These are phyloP conservation scores for Hippocampus kuda DNA, from an alignment of 2,797 vertebrate species.

Conservation along the genomic window DNA sequence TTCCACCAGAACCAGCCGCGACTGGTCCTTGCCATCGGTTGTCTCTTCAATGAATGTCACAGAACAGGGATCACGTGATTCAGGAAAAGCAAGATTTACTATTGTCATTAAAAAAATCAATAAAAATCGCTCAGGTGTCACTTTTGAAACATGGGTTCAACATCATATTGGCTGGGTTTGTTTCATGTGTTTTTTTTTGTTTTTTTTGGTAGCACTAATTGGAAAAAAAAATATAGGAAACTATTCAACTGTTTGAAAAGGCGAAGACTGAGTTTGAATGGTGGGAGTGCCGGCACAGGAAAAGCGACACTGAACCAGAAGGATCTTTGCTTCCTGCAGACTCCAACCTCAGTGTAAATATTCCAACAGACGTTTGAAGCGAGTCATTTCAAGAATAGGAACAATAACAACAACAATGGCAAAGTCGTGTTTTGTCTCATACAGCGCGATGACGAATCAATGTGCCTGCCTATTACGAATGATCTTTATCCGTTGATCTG, in stretches of 20 bases:
- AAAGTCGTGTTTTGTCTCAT: background rate
- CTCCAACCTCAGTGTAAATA: background rate
- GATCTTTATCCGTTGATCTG: background rate
- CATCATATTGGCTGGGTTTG: too few relatives aligned
- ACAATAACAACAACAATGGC: background rate
- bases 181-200: too few relatives aligned
- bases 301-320: constrained; percentile 10
- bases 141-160: too few relatives aligned
- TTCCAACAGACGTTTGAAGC: background rate
- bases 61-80: too few relatives aligned
- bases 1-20: background rate
- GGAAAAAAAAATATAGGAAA: too few relatives aligned
- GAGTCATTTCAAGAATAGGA: background rate
- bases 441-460: background rate
- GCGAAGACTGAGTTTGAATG: background rate
- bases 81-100: too few relatives aligned
- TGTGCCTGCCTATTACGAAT: background rate
- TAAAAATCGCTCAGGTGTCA: too few relatives aligned
- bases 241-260: too few relatives aligned
- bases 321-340: background rate
- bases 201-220: too few relatives aligned
- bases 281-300: constrained; percentile 20
- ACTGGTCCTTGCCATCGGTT: background rate
- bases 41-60: background rate
- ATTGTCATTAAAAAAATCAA: too few relatives aligned